Evolutionary conservation across 1,140 invertebrate genomes (phyloP), one percentile per base, ranked within the genome.

Genomic region (Drosophila pachea): DNA sequence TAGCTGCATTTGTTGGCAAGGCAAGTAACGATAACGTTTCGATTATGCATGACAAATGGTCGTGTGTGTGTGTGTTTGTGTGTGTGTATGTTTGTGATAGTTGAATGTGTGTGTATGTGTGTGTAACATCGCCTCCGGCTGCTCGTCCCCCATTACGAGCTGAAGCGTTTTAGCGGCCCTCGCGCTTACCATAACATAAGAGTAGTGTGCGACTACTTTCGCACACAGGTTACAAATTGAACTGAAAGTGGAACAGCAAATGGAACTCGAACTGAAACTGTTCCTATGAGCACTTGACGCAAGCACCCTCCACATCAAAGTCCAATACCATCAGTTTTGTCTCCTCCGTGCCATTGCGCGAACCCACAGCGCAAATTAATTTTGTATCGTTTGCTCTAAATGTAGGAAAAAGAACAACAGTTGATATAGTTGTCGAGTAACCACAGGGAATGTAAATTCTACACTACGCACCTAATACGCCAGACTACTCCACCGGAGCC

Each of bases 401-500:
- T 11, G 1, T 9, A 7, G 14, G 0, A 1, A 42, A 33, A 16
- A 11, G 22, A 22, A 22, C 1, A 22, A 22, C 22, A 22, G 22
- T 22, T 1, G 22, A 22, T 22, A 22, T 22, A 2, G 22, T 22
- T 22, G 22, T 22, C 22, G 22, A 22, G 22, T 2, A 22, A 2
- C 22, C 22, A 3, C 22, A 22, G 3, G 22, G 22, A 22, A 22
- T 22, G 3, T 22, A 22, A 22, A 22, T 2, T 22, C 6, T 56
- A 14, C 12, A 1, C 36, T 9, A 35, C 6, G 2, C 56, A 89
- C 89, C 96, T 92, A 53, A 99, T 98, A 9, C 98, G 92, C 99
- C 99, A 99, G 4, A 99, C 98, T 32, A 99, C 98, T 32, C 99
- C 99, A 2, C 99, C 99, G 70, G 95, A 97, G 0, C 97, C 97